These are phyloP conservation scores for Parazoanthus atlanticus DNA, from an alignment of 92 coral and sea anemone species.

Conservation along the genomic window DNA sequence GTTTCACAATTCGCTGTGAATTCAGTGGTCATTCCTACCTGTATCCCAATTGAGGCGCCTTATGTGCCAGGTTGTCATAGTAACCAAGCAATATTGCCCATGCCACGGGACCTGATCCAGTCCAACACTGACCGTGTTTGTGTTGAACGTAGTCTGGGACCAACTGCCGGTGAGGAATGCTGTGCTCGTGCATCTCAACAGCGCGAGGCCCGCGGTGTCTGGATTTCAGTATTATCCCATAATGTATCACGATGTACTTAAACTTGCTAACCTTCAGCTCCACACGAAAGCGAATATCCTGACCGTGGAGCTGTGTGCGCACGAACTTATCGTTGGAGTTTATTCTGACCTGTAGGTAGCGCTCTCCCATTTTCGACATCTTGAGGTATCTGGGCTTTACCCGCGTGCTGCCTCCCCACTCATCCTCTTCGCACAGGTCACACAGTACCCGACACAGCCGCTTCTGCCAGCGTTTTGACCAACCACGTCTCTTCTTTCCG, in stretches of 20 bases:
- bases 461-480: conserved; percentile 79
- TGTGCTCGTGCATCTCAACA: conserved; percentile 30
- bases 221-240: conserved; percentile 71
- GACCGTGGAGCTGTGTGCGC: conserved; percentile 75
- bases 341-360: conserved; percentile 71
- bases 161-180: conserved; percentile 64
- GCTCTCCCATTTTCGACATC: conserved; percentile 75
- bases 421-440: conserved; percentile 70
- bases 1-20: background rate
- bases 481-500: conserved; percentile 46
- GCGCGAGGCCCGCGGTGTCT: conserved; percentile 62
- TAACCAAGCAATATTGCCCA: conserved; percentile 92
- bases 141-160: conserved; percentile 86
- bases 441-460: conserved; percentile 79
- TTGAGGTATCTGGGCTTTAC: conserved; percentile 65
- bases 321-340: conserved; percentile 71
- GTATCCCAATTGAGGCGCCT: conserved; percentile 50
- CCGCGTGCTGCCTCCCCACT: conserved; percentile 50
- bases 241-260: conserved; percentile 62
- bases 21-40: conserved; percentile 54
- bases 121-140: conserved; percentile 73
- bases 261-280: conserved; percentile 61
- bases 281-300: conserved; percentile 78
- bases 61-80: conserved; percentile 72
- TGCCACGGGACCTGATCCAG: conserved; percentile 92